Conservation (phyloP, 2,888 invertebrate species). For the Melanotus villosus region DNA sequence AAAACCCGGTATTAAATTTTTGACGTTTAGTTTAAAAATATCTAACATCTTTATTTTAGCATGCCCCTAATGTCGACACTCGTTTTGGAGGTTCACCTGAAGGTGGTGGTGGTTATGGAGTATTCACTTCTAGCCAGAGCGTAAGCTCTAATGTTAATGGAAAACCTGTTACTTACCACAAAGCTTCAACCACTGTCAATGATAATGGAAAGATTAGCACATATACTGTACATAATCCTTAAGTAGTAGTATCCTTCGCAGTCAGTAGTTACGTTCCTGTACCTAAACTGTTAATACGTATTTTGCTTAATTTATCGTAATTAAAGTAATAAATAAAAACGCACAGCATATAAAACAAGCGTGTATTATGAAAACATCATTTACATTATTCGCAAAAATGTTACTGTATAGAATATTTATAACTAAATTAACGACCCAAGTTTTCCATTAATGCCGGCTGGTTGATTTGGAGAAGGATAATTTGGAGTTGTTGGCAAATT, state of each 20-base stretch:
- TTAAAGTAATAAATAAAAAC: too few relatives aligned
- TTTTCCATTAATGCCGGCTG: conserved; percentile 25
- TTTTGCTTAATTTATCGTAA: not conserved
- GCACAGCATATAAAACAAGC: too few relatives aligned
- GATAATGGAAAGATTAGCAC: conserved; percentile 81
- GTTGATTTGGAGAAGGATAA: not conserved
- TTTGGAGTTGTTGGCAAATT: conserved; percentile 23
- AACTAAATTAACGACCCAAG: conserved; percentile 9
- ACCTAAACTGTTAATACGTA: not conserved
- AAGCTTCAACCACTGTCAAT: conserved; percentile 78
- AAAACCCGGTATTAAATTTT: conserved; percentile 72
- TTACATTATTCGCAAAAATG: too few relatives aligned
- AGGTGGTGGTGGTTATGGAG: conserved; percentile 67
- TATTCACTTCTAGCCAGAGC: conserved; percentile 77
- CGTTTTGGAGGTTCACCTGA: conserved; percentile 59
- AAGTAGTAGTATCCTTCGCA: conserved; percentile 41
- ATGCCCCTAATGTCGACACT: conserved; percentile 69
- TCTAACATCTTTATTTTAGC: conserved; percentile 62
- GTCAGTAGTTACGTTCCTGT: conserved; percentile 17
- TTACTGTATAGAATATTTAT: too few relatives aligned
- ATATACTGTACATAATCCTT: conserved; percentile 71
- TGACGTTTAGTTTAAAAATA: not conserved
- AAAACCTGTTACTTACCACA: conserved; percentile 70
- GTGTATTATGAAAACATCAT: too few relatives aligned
- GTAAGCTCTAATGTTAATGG: conserved; percentile 75